Percentiles rank a stretch among this genome's conserved stretches.
Evolutionary conservation across 1,140 invertebrate species (phyloP).

Genomic region (Calycopis cecrops): DNA sequence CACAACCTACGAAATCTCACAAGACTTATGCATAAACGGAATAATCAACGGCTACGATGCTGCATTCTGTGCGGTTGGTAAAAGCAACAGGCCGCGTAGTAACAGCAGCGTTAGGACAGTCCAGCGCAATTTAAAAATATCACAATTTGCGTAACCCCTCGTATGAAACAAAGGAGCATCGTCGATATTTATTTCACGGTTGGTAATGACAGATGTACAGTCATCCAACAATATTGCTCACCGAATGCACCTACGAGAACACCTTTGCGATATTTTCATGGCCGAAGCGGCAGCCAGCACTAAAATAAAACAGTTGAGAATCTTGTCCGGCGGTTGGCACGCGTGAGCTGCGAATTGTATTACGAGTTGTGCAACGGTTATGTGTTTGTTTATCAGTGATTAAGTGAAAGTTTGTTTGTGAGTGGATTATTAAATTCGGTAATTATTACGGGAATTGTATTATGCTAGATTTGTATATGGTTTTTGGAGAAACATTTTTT

Average conservation of each 20-base stretch:
- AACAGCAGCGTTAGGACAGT: too few relatives aligned
- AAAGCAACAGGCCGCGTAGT: too few relatives aligned
- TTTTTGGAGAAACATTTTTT: too few relatives aligned
- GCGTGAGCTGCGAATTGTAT: constrained; percentile 37
- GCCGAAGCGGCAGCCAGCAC: constrained; percentile 50
- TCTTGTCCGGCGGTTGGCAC: constrained; percentile 50
- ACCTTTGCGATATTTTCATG: constrained; percentile 65
- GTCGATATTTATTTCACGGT: too few relatives aligned
- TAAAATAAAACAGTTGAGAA: constrained; percentile 71
- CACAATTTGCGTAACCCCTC: too few relatives aligned
- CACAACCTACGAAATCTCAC: too few relatives aligned
- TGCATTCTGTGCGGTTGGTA: too few relatives aligned
- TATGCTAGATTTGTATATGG: too few relatives aligned
- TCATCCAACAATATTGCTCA: constrained; percentile 33
- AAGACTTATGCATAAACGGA: too few relatives aligned
- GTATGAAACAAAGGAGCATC: too few relatives aligned
- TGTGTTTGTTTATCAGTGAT: constrained; percentile 13
- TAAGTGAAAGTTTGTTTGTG: constrained; percentile 3
- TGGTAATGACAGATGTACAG: background rate
- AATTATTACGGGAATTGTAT: background rate
- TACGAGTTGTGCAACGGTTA: constrained; percentile 45
- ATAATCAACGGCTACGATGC: too few relatives aligned
- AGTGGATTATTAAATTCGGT: constrained; percentile 3
- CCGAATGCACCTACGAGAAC: constrained; percentile 38
- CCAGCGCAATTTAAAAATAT: too few relatives aligned